phyloP scores from a whole-genome alignment of 2,888 invertebrate genomes.

The Geotrupes spiniger region DNA sequence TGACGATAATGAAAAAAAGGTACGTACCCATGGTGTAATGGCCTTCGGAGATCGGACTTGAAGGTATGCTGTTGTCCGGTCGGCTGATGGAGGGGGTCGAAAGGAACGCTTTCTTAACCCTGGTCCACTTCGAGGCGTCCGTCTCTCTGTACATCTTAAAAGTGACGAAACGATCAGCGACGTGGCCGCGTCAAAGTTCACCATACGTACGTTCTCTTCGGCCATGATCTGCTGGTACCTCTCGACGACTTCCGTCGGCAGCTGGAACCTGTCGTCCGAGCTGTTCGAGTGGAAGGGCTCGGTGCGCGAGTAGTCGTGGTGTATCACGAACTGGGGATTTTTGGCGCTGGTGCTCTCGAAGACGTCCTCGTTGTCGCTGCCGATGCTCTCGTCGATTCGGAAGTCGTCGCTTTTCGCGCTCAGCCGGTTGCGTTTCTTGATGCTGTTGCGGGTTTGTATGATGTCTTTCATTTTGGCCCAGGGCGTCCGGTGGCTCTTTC shows the following conservation, averaged over 20 bases:
- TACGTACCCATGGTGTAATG: constrained; percentile 3
- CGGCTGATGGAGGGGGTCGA: constrained; percentile 36
- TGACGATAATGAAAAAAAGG: too few species aligned
- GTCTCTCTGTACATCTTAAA: constrained; percentile 13
- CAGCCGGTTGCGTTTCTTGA: constrained; percentile 55
- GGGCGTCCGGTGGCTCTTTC: constrained; percentile 53
- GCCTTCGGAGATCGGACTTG: constrained; percentile 6
- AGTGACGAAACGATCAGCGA: not conserved
- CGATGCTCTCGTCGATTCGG: constrained; percentile 41
- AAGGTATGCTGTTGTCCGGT: constrained; percentile 22
- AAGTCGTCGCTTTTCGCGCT: constrained; percentile 45
- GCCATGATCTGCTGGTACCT: constrained; percentile 40
- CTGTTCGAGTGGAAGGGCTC: too few species aligned
- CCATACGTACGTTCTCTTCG: constrained; percentile 31
- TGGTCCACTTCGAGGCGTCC: constrained; percentile 68
- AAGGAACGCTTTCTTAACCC: constrained; percentile 70
- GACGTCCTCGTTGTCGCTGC: constrained; percentile 45
- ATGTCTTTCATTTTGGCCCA: constrained; percentile 79
- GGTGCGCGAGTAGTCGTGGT: too few species aligned
- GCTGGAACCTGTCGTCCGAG: constrained; percentile 13
- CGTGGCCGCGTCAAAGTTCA: too few species aligned
- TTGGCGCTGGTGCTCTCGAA: constrained; percentile 39
- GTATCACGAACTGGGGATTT: constrained; percentile 17
- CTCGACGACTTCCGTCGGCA: constrained; percentile 39
- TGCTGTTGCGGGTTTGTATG: constrained; percentile 68